Evolutionary conservation across 92 coral and sea anemone species (phyloP), one percentile per base, ranked within the genome.

Genomic region (Bergia sp.): DNA sequence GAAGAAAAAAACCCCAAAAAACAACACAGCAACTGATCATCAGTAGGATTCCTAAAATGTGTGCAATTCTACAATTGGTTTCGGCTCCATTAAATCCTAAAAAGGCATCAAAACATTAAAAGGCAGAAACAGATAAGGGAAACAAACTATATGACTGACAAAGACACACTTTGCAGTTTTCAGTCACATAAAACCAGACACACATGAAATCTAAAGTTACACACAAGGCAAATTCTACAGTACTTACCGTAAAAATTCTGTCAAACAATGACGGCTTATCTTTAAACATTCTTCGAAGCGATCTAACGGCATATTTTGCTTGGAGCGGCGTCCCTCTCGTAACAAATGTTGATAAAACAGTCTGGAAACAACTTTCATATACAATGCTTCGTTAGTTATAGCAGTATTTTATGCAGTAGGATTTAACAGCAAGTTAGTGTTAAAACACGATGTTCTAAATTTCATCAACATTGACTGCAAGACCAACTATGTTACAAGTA

Each of bases 281-380:
- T 23, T 82, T 77, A 77, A 91, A 94, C 69, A 93, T 95, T 89
- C 92, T 95, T 69, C 92, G 89, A 12, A 96, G 86, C 76, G 98
- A 92, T 65, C 98, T 91, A 77, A 93, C 81, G 0, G 99, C 96
- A 90, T 84, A 92, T 82, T 96, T 96, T 40, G 94, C 96, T 90
- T 96, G 99, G 12, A 88, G 79, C 0, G 98, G 98, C 5, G 95
- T 94, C 89, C 99, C 99, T 89, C 92, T 95, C 36, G 95, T 55
- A 5, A 96, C 93, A 66, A 96, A 90, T 79, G 92, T 92, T 69
- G 96, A 89, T 74, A 96, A 87, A 76, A 94, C 98, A 53, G 96
- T 98, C 67, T 96, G 99, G 73, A 94, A 96, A 91, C 94, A 94
- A 72, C 98, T 95, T 45, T 11, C 57, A 41, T 23, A 82, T 2